Evolutionary conservation across 2,888 invertebrate genomes (phyloP), one percentile per base, ranked within the genome.

Genomic region (Melinaea marsaeus): DNA sequence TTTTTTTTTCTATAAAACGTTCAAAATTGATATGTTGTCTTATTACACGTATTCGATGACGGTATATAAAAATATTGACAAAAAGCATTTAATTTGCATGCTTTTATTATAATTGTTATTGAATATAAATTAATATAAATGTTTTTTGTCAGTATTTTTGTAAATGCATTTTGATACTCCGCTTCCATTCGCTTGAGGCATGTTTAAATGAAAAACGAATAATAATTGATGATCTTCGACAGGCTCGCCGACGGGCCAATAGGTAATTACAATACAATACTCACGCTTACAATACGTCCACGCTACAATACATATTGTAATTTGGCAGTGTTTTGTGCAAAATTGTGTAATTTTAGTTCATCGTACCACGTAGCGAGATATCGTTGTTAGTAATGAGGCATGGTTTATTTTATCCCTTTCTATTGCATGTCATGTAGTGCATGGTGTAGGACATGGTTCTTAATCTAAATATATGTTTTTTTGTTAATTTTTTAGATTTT

Each of bases 221-320:
- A 64, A 61, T 65, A 62, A 60, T 65, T 4, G 60, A 48, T 61
- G 57, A 60, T 69, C 58, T 65, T 57, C 64, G 62, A 62, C 69
- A 71, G 70, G 63, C 67, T 58, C 66, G 48, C 67, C 62, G 62
- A 64, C 66, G 60, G 60, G 57, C 66, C 68, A 68, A 66, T 71
- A 71, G 69, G 71, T 71, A 71, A 71, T 62, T 58, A 48, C 34
- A 22, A 32, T n/a, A 47, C 58, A 58, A n/a, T 48, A 42, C 9
- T 42, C 42, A 42, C 42, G 42, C 42, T 42, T 42, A 42, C 42
- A 7, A 9, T 9, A 7, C 7, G 2, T 42, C 42, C 51, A 51
- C 51, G 32, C 51, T 32, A 22, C 32, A 22, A 51, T 51, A 51
- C 51, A 32, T 51, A 9, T 51, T 51, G 51, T 51, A 51, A 51